phyloP scores from a whole-genome alignment of 2,113 vertebrate species.

The Hydrolagus affinis region DNA sequence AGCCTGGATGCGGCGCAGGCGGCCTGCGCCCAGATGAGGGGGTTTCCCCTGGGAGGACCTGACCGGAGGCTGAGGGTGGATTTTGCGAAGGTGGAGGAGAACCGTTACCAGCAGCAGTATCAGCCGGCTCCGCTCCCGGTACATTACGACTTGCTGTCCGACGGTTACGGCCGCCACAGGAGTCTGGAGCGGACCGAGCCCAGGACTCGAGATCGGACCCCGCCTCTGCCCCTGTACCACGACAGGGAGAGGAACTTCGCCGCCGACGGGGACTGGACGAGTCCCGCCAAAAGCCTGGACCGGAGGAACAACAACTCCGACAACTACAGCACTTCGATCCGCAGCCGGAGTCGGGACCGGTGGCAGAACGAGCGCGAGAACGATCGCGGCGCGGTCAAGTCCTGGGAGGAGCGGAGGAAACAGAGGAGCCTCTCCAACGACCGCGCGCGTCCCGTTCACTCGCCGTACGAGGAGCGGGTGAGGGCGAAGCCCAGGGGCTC shows the following conservation, averaged over 20 bases:
- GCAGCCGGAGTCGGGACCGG: conserved; percentile 76
- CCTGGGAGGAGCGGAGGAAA: conserved; percentile 69
- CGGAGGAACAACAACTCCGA: conserved; percentile 66
- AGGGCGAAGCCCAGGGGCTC: conserved; percentile 61
- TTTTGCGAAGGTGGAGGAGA: conserved; percentile 91
- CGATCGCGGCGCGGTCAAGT: conserved; percentile 52
- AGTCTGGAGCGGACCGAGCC: conserved; percentile 76
- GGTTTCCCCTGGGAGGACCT: conserved; percentile 78
- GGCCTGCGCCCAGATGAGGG: conserved; percentile 90
- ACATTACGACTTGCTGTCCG: conserved; percentile 75
- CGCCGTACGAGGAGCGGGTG: conserved; percentile 62
- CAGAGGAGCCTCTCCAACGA: conserved; percentile 73
- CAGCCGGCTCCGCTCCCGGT: conserved; percentile 67
- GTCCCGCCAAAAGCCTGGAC: conserved; percentile 71
- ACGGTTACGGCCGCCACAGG: conserved; percentile 73
- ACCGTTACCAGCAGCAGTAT: conserved; percentile 65
- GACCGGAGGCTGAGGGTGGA: conserved; percentile 85
- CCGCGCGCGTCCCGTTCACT: conserved; percentile 54
- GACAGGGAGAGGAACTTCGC: conserved; percentile 70
- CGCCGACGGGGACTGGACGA: conserved; percentile 71
- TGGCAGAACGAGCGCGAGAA: conserved; percentile 65
- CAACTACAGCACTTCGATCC: conserved; percentile 55
- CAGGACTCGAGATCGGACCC: conserved; percentile 73
- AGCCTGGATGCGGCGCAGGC: conserved; percentile 90
- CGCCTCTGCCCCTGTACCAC: conserved; percentile 67